Percentiles rank a stretch among this genome's conserved stretches.
Conservation (phyloP, 2,888 invertebrate genomes). For the Melieria crassipennis region DNA sequence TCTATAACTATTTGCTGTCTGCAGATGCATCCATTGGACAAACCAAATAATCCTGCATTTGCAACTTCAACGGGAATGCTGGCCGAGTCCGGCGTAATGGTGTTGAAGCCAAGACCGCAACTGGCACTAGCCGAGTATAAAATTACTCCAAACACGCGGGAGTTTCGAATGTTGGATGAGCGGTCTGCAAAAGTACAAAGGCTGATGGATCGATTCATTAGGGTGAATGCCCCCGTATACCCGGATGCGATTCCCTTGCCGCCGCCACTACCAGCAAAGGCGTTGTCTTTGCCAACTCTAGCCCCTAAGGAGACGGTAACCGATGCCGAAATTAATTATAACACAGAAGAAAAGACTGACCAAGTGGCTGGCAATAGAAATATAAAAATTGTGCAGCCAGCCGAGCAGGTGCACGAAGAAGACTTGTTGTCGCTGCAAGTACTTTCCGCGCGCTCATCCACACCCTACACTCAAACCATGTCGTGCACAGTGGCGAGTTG, state of each 20-base stretch:
- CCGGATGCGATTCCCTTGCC: slow-evolving; percentile 53
- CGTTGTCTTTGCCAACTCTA: background rate
- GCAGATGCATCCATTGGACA: background rate
- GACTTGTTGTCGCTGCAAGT: slow-evolving; percentile 56
- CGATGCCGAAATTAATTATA: too few relatives aligned
- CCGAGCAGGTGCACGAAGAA: slow-evolving; percentile 48
- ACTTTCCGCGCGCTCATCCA: slow-evolving; percentile 59
- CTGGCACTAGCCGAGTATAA: slow-evolving; percentile 31
- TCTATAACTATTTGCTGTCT: background rate
- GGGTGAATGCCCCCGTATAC: slow-evolving; percentile 38
- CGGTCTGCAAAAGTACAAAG: slow-evolving; percentile 46
- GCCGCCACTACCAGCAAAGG: slow-evolving; percentile 24
- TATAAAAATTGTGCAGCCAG: too few relatives aligned
- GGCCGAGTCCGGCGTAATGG: background rate
- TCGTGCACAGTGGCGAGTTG: slow-evolving; percentile 54
- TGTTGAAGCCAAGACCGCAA: slow-evolving; percentile 1
- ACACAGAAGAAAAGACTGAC: too few relatives aligned
- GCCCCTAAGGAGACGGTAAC: slow-evolving; percentile 10
- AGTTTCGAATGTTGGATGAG: slow-evolving; percentile 42
- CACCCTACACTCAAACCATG: slow-evolving; percentile 56
- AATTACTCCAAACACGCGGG: slow-evolving; percentile 13
- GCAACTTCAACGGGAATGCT: background rate
- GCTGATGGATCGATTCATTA: slow-evolving; percentile 45
- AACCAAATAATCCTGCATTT: background rate
- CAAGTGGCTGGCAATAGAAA: too few relatives aligned